Evolutionary conservation across 2,888 invertebrate species (phyloP).

Genomic region (Operophtera brumata): DNA sequence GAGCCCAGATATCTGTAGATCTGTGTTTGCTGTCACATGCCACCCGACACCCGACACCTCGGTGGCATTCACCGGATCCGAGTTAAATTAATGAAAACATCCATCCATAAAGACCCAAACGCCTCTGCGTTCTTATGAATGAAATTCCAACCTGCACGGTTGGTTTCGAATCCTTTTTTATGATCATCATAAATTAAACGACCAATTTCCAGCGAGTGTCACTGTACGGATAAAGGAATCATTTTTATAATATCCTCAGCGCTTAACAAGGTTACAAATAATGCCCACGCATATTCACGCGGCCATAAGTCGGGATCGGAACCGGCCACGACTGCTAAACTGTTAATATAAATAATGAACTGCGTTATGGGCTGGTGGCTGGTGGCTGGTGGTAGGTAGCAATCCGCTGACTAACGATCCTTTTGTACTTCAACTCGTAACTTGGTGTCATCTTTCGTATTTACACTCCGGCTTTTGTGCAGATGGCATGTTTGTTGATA

Average conservation of each 20-base stretch:
- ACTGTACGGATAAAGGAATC: conserved; percentile 79
- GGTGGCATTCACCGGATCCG: conserved; percentile 66
- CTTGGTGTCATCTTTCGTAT: conserved; percentile 40
- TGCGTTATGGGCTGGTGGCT: conserved; percentile 67
- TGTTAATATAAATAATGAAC: conserved; percentile 81
- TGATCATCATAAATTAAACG: conserved; percentile 76
- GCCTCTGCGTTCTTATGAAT: conserved; percentile 81
- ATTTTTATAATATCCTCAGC: conserved; percentile 81
- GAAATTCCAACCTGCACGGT: conserved; percentile 77
- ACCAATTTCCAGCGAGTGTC: conserved; percentile 80
- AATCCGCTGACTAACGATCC: conserved; percentile 72
- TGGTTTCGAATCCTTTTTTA: conserved; percentile 75
- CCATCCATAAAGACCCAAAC: conserved; percentile 79
- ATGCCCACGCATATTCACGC: conserved; percentile 80
- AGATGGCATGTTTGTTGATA: conserved; percentile 35
- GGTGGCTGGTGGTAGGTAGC: conserved; percentile 62
- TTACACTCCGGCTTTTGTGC: conserved; percentile 26
- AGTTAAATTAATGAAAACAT: conserved; percentile 80
- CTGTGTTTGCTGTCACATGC: conserved; percentile 55
- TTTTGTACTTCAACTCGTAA: conserved; percentile 65
- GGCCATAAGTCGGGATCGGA: conserved; percentile 73
- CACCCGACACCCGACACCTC: conserved; percentile 70
- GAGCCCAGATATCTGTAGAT: conserved; percentile 59
- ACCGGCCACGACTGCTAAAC: conserved; percentile 77
- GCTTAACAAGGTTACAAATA: conserved; percentile 80